Conservation (phyloP, 1,140 invertebrate genomes). For the Camponotus pennsylvanicus region DNA sequence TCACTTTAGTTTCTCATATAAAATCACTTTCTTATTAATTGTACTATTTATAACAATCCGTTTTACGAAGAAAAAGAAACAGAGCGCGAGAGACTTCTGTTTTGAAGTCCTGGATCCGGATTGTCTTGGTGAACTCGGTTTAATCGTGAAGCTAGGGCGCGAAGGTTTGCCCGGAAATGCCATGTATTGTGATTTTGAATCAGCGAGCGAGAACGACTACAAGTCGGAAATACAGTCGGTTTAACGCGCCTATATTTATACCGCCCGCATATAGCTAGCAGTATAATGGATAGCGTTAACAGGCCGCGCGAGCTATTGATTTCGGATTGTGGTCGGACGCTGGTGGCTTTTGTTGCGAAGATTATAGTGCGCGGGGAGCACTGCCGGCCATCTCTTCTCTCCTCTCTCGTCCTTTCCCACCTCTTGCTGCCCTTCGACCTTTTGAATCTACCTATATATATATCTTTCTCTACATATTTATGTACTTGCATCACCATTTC, state of each 20-base stretch:
- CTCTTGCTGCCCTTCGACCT: constrained; percentile 55
- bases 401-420: not conserved
- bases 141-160: constrained; percentile 14
- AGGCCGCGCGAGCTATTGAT: constrained; percentile 81
- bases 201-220: constrained; percentile 32
- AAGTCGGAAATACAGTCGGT: constrained; percentile 57
- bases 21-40: not conserved
- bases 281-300: constrained; percentile 79
- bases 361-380: constrained; percentile 73
- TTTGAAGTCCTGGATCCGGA: not conserved
- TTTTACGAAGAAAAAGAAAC: not conserved
- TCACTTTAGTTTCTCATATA: not conserved
- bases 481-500: not conserved
- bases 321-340: constrained; percentile 78
- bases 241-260: constrained; percentile 64
- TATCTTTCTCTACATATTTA: constrained; percentile 3
- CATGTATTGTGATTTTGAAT: constrained; percentile 41
- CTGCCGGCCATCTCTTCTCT: constrained; percentile 67
- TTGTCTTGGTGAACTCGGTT: not conserved
- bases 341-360: constrained; percentile 80
- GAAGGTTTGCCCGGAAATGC: constrained; percentile 26
- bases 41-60: not conserved
- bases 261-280: constrained; percentile 48
- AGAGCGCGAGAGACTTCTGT: not conserved
- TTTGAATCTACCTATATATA: constrained; percentile 20